phyloP scores from a whole-genome alignment of 2,797 vertebrate species.

The Pipistrellus pygmaeus region DNA sequence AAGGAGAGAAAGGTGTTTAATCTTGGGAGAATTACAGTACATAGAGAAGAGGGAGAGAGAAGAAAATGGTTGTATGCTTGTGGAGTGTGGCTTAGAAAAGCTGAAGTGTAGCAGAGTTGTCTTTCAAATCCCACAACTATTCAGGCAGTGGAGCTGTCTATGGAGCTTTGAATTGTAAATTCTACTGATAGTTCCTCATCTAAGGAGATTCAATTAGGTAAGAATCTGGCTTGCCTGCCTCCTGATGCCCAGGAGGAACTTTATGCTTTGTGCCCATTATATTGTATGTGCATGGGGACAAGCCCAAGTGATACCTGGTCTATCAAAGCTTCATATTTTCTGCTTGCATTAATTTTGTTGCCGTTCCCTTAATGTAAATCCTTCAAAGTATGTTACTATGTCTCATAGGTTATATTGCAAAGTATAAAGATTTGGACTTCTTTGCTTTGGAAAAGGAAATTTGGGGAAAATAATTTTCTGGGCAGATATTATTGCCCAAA shows the following conservation, averaged over 20 bases:
- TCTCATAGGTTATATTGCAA: neutral
- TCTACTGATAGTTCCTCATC: neutral
- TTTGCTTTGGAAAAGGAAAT: neutral
- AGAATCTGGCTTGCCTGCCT: neutral
- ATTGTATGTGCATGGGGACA: neutral
- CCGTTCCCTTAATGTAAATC: neutral
- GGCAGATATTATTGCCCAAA: neutral
- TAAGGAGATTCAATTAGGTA: neutral
- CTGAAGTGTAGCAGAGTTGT: slow-evolving; percentile 6
- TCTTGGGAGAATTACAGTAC: neutral
- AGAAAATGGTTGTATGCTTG: neutral
- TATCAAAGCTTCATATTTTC: neutral
- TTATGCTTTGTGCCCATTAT: neutral
- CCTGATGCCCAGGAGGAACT: neutral
- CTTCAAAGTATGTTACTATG: neutral
- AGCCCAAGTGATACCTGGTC: neutral
- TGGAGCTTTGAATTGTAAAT: neutral
- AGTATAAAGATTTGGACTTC: neutral
- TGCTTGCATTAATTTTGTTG: neutral
- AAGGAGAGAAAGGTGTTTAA: neutral
- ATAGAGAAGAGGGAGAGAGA: neutral
- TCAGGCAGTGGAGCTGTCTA: neutral
- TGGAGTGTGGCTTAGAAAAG: neutral
- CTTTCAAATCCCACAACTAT: neutral
- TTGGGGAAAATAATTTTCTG: neutral